A percentile compares a stretch with the other conserved stretches of the same genome.
These are phyloP conservation scores for Nematopogon swammerdamellus DNA, from an alignment of 2,888 invertebrate species.

Conservation along the genomic window DNA sequence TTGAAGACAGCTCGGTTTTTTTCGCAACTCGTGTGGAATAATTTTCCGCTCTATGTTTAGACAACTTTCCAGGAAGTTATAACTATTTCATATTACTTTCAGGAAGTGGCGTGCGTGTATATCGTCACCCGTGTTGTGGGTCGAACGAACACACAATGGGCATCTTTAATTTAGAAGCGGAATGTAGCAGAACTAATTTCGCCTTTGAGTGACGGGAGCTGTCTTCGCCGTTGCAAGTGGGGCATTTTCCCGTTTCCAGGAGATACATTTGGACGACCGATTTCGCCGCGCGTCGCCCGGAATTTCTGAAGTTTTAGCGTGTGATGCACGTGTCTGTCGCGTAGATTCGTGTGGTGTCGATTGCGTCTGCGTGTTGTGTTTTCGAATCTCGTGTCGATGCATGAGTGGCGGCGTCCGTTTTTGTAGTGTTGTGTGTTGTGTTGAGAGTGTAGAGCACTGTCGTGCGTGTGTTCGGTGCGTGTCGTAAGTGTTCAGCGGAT, in stretches of 20 bases:
- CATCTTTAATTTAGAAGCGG: not conserved
- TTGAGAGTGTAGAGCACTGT: too few species aligned
- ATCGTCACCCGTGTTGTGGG: not conserved
- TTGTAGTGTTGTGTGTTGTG: too few species aligned
- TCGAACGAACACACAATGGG: too few species aligned
- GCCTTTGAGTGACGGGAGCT: conserved; percentile 11
- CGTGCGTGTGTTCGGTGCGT: too few species aligned
- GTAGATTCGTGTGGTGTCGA: not conserved
- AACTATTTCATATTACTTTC: not conserved
- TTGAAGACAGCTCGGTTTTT: too few species aligned
- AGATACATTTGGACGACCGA: not conserved
- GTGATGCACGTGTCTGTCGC: not conserved
- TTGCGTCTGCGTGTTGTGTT: too few species aligned
- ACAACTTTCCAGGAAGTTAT: not conserved
- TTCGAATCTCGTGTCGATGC: not conserved
- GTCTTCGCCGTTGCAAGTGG: conserved; percentile 10
- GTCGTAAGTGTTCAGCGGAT: too few species aligned
- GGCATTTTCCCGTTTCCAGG: conserved; percentile 4
- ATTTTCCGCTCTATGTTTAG: too few species aligned
- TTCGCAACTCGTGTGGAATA: too few species aligned
- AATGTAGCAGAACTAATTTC: not conserved
- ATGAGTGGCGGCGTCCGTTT: too few species aligned
- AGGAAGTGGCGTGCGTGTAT: not conserved
- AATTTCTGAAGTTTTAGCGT: not conserved
- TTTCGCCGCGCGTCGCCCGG: not conserved